Evolutionary conservation across 2,113 vertebrate genomes (phyloP).

Genomic region (Neopipo cinnamomea): DNA sequence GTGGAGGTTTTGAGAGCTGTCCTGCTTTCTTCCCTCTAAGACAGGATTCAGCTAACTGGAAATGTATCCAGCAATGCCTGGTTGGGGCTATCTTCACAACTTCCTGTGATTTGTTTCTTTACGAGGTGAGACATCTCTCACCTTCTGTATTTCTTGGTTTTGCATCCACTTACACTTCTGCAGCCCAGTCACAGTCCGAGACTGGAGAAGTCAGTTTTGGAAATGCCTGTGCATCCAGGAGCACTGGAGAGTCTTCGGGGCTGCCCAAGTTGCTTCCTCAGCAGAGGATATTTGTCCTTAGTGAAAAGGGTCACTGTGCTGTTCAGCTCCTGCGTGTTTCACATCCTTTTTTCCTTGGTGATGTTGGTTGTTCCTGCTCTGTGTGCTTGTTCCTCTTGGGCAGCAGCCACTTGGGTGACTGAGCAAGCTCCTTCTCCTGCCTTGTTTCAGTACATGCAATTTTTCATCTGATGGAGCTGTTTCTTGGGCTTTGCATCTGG

Average conservation of each 20-base stretch:
- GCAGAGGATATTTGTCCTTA: background rate
- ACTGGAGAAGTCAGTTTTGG: background rate
- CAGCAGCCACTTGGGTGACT: background rate
- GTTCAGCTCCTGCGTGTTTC: background rate
- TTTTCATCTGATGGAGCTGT: background rate
- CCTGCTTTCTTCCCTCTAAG: background rate
- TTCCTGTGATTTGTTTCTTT: background rate
- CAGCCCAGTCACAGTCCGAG: background rate
- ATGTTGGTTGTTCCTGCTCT: background rate
- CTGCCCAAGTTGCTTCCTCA: background rate
- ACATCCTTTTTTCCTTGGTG: background rate
- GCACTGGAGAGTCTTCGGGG: background rate
- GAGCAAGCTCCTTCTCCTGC: background rate
- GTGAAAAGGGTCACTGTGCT: background rate
- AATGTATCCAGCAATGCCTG: background rate
- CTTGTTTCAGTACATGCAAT: background rate
- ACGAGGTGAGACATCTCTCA: background rate
- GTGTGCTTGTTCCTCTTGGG: background rate
- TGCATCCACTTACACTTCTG: background rate
- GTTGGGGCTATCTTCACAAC: background rate
- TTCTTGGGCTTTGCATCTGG: background rate
- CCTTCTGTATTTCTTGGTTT: background rate
- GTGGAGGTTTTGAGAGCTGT: background rate
- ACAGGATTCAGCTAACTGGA: background rate
- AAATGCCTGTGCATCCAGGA: background rate